Evolutionary conservation across 2,113 vertebrate species (phyloP), one percentile per base, ranked within the genome.

Genomic region (Acrocephalus kingi): DNA sequence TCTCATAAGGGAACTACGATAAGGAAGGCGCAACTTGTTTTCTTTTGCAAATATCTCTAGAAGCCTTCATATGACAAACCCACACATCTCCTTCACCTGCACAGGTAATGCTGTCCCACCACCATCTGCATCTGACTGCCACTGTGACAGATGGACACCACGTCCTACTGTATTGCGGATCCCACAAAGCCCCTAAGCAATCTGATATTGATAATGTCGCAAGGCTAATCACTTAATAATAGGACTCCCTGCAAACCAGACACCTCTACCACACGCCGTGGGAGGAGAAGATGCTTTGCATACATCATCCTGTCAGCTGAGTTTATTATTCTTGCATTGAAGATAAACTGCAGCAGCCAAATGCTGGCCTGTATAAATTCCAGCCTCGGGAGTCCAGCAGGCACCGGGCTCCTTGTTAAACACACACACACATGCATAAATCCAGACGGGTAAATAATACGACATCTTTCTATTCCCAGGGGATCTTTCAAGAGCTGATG

Each of bases 291-390:
- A 96, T 97, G 96, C 97, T 98, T 97, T 97, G 96, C 97, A 97
- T 98, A 94, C 94, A 98, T 98, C 98, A 98, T 94, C 72, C 96
- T 98, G 97, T 98, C 98, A 98, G 89, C 90, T 91, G 66, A 97
- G 98, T 97, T 98, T 98, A 97, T 98, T 98, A 97, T 98, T 98
- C 97, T 97, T 97, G 94, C 72, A 37, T 94, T 97, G 89, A 95
- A 97, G 98, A 98, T 98, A 98, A 98, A 98, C 98, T 97, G 81
- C 96, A 97, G 96, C 97, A 97, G 95, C 96, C 91, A 97, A 98
- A 95, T 73, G 63, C 94, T 94, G 94, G 97, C 96, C 96, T 98
- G 98, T 98, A 98, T 98, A 98, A 98, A 98, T 98, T 98, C 98
- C 98, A 98, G 94, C 95, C 95, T 97, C 76, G 63, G 94, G 95